These are phyloP conservation scores for Chaetophractus vellerosus DNA, from an alignment of 2,797 vertebrate genomes.

Conservation along the genomic window DNA sequence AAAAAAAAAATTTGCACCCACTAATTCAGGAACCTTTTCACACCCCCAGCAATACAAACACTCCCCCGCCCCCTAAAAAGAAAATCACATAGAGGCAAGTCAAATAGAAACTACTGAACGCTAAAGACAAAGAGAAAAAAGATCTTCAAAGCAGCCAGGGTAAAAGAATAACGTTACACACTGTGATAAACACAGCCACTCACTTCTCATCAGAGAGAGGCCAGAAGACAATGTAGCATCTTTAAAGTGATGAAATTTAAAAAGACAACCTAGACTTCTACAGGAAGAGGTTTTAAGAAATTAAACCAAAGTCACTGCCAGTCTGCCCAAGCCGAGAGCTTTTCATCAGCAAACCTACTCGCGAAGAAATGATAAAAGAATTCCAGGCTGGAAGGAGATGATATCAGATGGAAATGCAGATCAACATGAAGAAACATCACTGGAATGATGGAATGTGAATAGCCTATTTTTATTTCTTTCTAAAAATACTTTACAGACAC, in stretches of 20 bases:
- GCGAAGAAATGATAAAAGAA: background rate
- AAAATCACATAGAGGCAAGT: background rate
- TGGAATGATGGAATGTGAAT: background rate
- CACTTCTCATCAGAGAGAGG: background rate
- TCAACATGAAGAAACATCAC: background rate
- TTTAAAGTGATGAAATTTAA: background rate
- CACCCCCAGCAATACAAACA: background rate
- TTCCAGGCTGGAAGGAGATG: background rate
- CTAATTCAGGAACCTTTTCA: background rate
- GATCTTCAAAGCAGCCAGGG: background rate
- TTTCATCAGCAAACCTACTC: background rate
- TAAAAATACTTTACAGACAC: background rate
- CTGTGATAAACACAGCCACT: background rate
- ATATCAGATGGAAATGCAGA: background rate
- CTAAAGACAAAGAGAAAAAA: background rate
- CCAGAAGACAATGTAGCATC: background rate
- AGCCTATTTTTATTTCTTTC: background rate
- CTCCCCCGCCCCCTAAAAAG: accelerated
- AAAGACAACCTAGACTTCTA: background rate
- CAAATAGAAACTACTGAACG: background rate
- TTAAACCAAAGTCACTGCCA: background rate
- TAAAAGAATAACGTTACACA: background rate
- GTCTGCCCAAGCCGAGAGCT: background rate
- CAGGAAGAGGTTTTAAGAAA: background rate
- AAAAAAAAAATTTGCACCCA: no score